Evolutionary conservation across 1,140 invertebrate genomes (phyloP), one percentile per base, ranked within the genome.

Genomic region (Brachionus koreanus): DNA sequence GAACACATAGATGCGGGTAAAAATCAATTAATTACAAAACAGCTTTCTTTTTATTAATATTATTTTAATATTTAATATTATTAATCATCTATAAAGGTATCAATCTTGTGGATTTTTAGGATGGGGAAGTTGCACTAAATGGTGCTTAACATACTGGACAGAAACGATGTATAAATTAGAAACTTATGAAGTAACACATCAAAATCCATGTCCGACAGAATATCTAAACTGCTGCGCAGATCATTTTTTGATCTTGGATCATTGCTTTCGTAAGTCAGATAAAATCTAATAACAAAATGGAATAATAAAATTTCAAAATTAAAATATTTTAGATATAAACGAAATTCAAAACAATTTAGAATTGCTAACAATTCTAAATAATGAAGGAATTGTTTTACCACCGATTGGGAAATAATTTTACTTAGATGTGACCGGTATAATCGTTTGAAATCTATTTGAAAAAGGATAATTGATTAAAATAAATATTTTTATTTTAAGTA

Each of bases 281-380:
- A 3, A 6, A 42, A 10, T 1, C 12, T 42, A 42, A 42, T 42
- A 42, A 42, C 5, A 1, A 42, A 42, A 10, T 42, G n/a, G n/a
- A n/a, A n/a, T n/a, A n/a, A n/a, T n/a, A n/a, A n/a, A n/a, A n/a
- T n/a, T n/a, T n/a, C n/a, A n/a, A n/a, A n/a, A n/a, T 42, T 42
- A 10, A 42, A 42, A 39, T 65, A 33, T 65, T 25, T 57, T 61
- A 79, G 76, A 79, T 65, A 63, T 79, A 35, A 61, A 42, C 25
- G 76, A 79, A 65, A 61, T 79, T n/a, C 76, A 79, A 79, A 65
- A 35, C 19, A 79, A 79, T 79, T 23, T 79, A 25, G 76, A 79
- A 35, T 35, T 79, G 6, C 23, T 79, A 19, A n/a, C 49, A 16
- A 43, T 43, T 13, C 19, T 79, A 42, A 79, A 79, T 43, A 61